phyloP scores from a whole-genome alignment of 2,888 invertebrate species.

The Ichneumoninae sp. region DNA sequence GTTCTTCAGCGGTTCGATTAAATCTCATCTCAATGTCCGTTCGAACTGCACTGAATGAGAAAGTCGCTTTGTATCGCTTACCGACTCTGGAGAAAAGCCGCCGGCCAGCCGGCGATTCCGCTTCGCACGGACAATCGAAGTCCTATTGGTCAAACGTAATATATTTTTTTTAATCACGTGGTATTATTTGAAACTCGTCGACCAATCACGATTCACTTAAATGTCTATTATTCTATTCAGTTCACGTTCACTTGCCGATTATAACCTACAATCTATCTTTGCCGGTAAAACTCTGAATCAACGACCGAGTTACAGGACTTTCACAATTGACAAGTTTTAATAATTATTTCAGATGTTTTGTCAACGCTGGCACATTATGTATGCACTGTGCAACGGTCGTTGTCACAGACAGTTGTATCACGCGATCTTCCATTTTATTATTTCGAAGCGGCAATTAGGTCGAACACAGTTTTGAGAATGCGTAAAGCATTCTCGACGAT shows the following conservation, averaged over 20 bases:
- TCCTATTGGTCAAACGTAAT: neutral
- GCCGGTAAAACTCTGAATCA: neutral
- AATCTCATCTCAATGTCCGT: too few species aligned
- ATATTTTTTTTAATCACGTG: neutral
- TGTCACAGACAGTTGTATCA: neutral
- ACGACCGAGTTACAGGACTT: neutral
- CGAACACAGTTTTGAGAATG: neutral
- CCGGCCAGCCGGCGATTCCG: too few species aligned
- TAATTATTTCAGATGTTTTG: neutral
- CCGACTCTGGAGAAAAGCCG: too few species aligned
- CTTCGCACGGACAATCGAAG: neutral
- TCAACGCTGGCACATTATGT: neutral
- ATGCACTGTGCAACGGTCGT: neutral
- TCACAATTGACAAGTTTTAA: neutral
- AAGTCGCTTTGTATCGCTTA: too few species aligned
- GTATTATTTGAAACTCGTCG: neutral
- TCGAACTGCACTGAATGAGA: too few species aligned
- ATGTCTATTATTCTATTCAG: neutral
- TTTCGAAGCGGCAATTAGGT: neutral
- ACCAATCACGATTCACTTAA: conserved; percentile 22
- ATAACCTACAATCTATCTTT: neutral
- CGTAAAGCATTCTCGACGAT: neutral
- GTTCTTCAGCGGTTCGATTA: too few species aligned
- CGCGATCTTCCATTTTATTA: neutral
- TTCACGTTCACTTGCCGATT: neutral